Base-by-base conservation (phyloP, 2,797 vertebrate species). In the Babyrousa celebensis region DNA sequence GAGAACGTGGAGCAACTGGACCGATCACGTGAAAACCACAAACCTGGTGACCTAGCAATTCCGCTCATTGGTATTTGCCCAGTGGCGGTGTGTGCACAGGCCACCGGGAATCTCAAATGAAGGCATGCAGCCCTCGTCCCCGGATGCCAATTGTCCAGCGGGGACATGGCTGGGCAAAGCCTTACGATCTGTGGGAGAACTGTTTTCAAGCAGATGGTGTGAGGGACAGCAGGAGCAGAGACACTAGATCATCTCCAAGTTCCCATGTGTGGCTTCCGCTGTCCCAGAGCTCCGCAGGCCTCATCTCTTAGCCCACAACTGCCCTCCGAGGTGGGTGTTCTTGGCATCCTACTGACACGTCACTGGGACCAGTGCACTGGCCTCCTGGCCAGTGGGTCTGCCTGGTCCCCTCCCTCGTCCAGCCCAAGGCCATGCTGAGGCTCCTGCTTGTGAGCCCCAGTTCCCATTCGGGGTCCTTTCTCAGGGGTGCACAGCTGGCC, bases 51-150 rank as follows among this genome's bases (percentile, higher is more conserved):
- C 40, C 10, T 5, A 1, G 29, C n/a, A 8, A 0, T 5, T 6
- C 20, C 18, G 1, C 17, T 12, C 9, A 4, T 17, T 3, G 16
- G 16, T 0, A 1, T 0, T 0, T 9, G 5, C 56, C 14, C 14
- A 0, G 1, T 0, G n/a, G 27, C 16, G 32, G 6, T 0, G 8
- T 0, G 17, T 2, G 1, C 10, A 2, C 0, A 1, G 21, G 52
- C 2, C 0, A 21, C 4, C 15, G 63, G 62, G 63, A 17, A 18
- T 6, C 14, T 10, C 32, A 3, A 14, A 17, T 3, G 16, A 36
- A 29, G 4, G 21, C 0, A 3, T 14, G 29, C 8, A 0, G 52
- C 62, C 27, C 36, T 5, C 1, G 12, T 27, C 36, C 29, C 20
- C 16, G 6, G 62, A 20, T 15, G 52, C 16, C 0, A 1, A n/a